Percentiles rank a stretch among this genome's conserved stretches.
Evolutionary conservation across 2,113 vertebrate species (phyloP).

Genomic region (Stomatorhinus ivindoensis): DNA sequence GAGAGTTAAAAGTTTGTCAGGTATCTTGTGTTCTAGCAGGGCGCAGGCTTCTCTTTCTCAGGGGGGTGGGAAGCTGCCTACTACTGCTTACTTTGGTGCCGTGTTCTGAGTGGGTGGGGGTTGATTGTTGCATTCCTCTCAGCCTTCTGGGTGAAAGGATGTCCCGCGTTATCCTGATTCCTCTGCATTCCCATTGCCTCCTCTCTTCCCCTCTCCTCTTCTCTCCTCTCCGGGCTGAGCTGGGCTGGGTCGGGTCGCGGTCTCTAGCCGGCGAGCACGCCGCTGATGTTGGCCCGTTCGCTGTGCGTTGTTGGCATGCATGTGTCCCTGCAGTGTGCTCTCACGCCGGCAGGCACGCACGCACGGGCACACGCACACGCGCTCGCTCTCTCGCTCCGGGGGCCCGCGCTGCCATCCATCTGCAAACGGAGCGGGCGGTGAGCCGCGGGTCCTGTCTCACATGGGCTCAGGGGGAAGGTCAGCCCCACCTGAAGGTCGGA

Average conservation of each 20-base stretch:
- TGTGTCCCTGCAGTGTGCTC: background rate
- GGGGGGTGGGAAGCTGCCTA: background rate
- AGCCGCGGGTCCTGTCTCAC: conserved; percentile 26
- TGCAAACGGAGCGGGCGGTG: conserved; percentile 34
- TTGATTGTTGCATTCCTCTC: background rate
- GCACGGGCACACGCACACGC: background rate
- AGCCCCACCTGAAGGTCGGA: conserved; percentile 35
- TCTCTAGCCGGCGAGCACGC: background rate
- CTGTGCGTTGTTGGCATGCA: background rate
- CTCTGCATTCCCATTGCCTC: background rate
- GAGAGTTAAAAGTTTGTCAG: conserved; percentile 28
- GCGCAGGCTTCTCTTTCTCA: background rate
- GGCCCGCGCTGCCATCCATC: conserved; percentile 37
- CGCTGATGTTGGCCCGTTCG: no score
- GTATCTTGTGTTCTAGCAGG: conserved; percentile 20
- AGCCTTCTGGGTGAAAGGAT: background rate
- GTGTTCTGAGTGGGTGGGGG: background rate
- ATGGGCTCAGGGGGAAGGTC: conserved; percentile 22
- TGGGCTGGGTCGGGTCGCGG: background rate
- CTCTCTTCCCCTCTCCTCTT: background rate
- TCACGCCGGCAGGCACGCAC: no score
- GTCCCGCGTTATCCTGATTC: background rate
- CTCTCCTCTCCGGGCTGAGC: background rate
- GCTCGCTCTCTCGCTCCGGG: background rate
- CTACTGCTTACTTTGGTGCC: background rate